A percentile compares a stretch with the other conserved stretches of the same genome.
Conservation (phyloP, 2,797 vertebrate genomes). For the Rhinoraja longicauda region DNA sequence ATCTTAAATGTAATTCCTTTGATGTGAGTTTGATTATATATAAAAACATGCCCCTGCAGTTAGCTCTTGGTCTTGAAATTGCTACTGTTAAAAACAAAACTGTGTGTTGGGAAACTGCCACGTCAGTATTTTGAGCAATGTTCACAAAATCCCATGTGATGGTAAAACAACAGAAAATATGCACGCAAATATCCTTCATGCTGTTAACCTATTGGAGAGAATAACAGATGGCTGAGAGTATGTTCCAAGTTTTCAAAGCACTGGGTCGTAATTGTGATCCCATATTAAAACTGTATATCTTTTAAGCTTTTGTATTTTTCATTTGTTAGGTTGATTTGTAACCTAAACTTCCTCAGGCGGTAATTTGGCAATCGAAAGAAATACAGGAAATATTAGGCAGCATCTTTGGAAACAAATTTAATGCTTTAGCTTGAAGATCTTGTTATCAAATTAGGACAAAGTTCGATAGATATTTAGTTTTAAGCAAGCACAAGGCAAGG, state of each 20-base stretch:
- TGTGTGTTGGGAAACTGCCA: conserved; percentile 29
- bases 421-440: too few relatives aligned
- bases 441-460: too few relatives aligned
- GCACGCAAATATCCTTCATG: not conserved
- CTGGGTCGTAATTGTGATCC: not conserved
- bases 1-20: not conserved
- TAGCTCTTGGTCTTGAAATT: not conserved
- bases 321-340: not conserved
- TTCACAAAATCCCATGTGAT: conserved; percentile 15
- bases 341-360: not conserved
- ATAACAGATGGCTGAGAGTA: not conserved
- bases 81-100: conserved; percentile 15
- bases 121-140: conserved; percentile 18
- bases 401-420: too few relatives aligned
- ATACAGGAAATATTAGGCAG: too few relatives aligned
- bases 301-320: not conserved
- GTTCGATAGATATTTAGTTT: too few relatives aligned
- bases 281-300: not conserved
- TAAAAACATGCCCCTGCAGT: not conserved
- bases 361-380: not conserved
- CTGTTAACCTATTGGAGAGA: conserved; percentile 20
- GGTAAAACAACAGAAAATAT: conserved; percentile 21
- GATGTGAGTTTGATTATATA: not conserved
- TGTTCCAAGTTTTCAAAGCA: conserved; percentile 26
- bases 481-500: too few relatives aligned